These are phyloP conservation scores for Brachionus rotundiformis DNA, from an alignment of 1,140 invertebrate genomes.

Conservation along the genomic window DNA sequence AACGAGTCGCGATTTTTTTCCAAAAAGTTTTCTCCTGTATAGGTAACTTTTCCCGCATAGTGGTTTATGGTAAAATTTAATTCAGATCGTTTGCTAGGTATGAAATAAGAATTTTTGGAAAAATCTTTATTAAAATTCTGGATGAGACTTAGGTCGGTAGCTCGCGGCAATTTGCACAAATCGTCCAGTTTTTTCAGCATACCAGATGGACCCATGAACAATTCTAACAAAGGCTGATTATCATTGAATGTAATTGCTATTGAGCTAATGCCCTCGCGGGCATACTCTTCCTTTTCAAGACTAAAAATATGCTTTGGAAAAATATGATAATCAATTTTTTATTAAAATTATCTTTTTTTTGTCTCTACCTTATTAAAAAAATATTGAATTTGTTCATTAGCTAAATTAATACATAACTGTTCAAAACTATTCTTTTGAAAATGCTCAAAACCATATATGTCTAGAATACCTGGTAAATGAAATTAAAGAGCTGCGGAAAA, in stretches of 20 bases:
- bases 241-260: conserved; percentile 76
- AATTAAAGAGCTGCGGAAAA: background rate
- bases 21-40: conserved; percentile 73
- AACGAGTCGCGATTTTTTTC: conserved; percentile 77
- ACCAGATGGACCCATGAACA: conserved; percentile 68
- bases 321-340: background rate
- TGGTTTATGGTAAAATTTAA: conserved; percentile 73
- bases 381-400: conserved; percentile 78
- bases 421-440: conserved; percentile 75
- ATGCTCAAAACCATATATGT: conserved; percentile 74
- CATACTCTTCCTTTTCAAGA: conserved; percentile 75
- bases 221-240: conserved; percentile 74
- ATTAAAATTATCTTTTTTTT: background rate
- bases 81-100: conserved; percentile 60
- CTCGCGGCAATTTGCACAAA: conserved; percentile 76
- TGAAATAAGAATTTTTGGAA: conserved; percentile 28
- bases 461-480: conserved; percentile 68
- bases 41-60: conserved; percentile 71
- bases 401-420: conserved; percentile 91
- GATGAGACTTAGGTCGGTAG: conserved; percentile 69
- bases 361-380: conserved; percentile 84
- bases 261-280: conserved; percentile 74
- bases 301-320: conserved; percentile 74
- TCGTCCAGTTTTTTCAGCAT: conserved; percentile 70
- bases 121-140: conserved; percentile 66